These are phyloP conservation scores for Pelosia muscerda DNA, from an alignment of 2,888 invertebrate species.

Conservation along the genomic window DNA sequence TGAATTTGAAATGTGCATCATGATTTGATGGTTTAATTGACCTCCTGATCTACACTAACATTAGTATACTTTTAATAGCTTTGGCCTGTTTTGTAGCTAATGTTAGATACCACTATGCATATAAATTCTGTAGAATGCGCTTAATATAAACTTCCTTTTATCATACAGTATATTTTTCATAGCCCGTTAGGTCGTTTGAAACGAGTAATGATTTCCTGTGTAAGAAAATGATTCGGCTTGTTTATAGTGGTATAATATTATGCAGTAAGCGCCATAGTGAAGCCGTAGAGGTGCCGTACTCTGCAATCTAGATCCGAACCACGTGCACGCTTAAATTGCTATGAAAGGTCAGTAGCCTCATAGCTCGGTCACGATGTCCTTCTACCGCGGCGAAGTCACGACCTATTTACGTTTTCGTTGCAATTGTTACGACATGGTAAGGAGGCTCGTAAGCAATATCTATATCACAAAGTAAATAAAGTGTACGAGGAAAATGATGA, in stretches of 20 bases:
- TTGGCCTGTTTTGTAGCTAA: not conserved
- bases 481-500: constrained; percentile 40
- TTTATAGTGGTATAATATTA: constrained; percentile 27
- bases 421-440: constrained; percentile 69
- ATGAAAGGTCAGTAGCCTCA: constrained; percentile 78
- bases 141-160: constrained; percentile 19
- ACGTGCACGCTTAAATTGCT: constrained; percentile 69
- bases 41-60: not conserved
- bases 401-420: constrained; percentile 76
- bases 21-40: not conserved
- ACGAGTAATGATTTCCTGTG: constrained; percentile 38
- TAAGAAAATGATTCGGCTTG: constrained; percentile 33
- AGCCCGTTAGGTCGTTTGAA: constrained; percentile 27
- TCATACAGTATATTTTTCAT: constrained; percentile 17
- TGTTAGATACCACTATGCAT: not conserved
- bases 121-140: not conserved
- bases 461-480: constrained; percentile 47
- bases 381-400: constrained; percentile 73
- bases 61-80: not conserved
- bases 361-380: constrained; percentile 78
- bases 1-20: not conserved
- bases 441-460: constrained; percentile 41
- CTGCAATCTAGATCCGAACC: constrained; percentile 63
- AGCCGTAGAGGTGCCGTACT: constrained; percentile 41
- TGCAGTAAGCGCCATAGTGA: constrained; percentile 29